Evolutionary conservation across 2,888 invertebrate genomes (phyloP), one percentile per base, ranked within the genome.

Genomic region (Yponomeuta cagnagella): DNA sequence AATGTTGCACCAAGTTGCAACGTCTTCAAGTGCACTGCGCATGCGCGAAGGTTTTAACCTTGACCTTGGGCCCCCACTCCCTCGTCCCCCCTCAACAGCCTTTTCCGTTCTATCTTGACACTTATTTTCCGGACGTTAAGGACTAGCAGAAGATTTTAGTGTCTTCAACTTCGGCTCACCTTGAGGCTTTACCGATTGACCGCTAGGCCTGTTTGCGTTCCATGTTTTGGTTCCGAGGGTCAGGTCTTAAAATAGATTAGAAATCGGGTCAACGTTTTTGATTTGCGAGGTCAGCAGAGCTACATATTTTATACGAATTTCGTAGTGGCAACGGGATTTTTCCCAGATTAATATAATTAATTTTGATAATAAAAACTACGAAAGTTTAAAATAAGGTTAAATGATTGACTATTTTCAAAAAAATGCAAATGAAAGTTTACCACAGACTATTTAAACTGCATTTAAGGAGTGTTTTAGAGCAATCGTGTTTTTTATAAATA

Each of bases 31-130:
- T 86, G 84, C 85, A 84, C 71, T 66, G 78, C 82, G 88, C 89
- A 84, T 73, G 89, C 89, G 87, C 78, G 75, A 10, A 71, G 12
- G 58, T 37, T 72, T 71, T 80, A 84, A 86, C 89, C 89, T 89
- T 89, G 89, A 90, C 89, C 89, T 89, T 89, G 80, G 80, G 78
- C 78, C 75, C 76, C 71, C 71, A 74, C 70, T 74, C 71, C 73
- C 70, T 72, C 69, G 75, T 15, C 52, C 52, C 52, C 52, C 52
- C 8, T 58, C 12, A 15, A 5, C 52, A 58, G 5, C 15, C 52
- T 58, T 58, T 58, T 15, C 52, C 52, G 52, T 58, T 15, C 15
- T 15, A 15, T 58, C 5, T 15, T 58, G 52, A 15, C 52, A 58
- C 52, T 12, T 58, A 58, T 58, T 58, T 58, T 15, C 52, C 6